These are phyloP conservation scores for Chloropsis hardwickii DNA, from an alignment of 2,113 vertebrate genomes.

Conservation along the genomic window DNA sequence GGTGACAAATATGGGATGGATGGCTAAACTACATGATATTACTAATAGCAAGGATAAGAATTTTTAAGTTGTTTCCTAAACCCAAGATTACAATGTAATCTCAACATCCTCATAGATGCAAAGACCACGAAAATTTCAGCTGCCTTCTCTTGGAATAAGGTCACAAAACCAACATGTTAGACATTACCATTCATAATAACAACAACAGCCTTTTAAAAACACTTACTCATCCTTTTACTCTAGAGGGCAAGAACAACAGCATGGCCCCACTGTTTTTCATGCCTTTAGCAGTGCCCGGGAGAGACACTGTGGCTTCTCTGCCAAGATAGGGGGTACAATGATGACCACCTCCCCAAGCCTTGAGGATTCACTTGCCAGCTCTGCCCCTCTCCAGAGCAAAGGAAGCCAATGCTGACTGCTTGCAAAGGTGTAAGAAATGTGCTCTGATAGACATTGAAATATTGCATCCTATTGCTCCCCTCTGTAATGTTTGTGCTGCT, in stretches of 20 bases:
- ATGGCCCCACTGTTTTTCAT: neutral
- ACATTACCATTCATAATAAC: neutral
- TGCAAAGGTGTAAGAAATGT: neutral
- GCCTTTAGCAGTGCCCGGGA: neutral
- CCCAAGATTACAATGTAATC: neutral
- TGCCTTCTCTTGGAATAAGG: neutral
- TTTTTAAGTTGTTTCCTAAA: neutral
- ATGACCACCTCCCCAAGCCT: neutral
- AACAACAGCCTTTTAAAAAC: neutral
- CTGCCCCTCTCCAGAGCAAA: neutral
- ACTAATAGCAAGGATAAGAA: neutral
- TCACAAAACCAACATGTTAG: neutral
- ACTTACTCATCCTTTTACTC: neutral
- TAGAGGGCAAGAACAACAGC: neutral
- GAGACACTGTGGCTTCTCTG: neutral
- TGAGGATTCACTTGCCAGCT: neutral
- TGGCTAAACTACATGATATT: neutral
- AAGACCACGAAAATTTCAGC: neutral
- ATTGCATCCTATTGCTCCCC: rapidly evolving
- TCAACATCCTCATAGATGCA: neutral
- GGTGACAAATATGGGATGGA: neutral
- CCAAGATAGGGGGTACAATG: rapidly evolving
- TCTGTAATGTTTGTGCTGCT: neutral
- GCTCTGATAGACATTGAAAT: neutral
- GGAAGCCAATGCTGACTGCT: neutral